These are phyloP conservation scores for Hydrozoanthus gracilis DNA, from an alignment of 92 coral and sea anemone genomes.

Conservation along the genomic window DNA sequence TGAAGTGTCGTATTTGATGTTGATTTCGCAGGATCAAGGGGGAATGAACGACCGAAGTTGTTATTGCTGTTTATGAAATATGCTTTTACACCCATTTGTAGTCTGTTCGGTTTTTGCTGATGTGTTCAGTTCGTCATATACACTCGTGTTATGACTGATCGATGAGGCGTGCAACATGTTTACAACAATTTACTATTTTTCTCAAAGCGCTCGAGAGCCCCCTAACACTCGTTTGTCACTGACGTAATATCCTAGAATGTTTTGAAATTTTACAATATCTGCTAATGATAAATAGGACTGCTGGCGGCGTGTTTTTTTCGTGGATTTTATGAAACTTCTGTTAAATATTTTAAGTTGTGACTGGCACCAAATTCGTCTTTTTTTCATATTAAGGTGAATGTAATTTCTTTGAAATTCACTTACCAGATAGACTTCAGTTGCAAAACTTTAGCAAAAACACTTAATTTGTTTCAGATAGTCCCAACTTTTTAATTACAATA, in stretches of 20 bases:
- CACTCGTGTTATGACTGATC: constrained; percentile 12
- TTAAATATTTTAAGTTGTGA: not conserved
- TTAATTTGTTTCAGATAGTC: not conserved
- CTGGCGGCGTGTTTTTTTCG: not conserved
- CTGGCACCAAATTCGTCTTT: not conserved
- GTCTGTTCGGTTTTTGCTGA: too few species aligned
- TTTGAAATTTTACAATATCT: not conserved
- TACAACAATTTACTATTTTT: constrained; percentile 35
- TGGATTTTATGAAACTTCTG: not conserved
- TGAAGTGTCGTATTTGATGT: constrained; percentile 5
- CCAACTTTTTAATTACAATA: not conserved
- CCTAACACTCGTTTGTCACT: constrained; percentile 12
- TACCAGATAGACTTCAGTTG: not conserved
- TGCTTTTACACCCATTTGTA: constrained; percentile 20
- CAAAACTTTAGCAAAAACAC: not conserved
- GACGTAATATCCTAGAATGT: constrained; percentile 11
- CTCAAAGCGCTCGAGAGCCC: constrained; percentile 26
- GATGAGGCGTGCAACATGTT: constrained; percentile 43
- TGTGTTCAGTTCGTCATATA: not conserved
- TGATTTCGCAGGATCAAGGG: constrained; percentile 3
- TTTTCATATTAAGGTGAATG: not conserved
- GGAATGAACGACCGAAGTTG: not conserved
- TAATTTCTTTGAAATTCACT: not conserved
- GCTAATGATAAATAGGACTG: not conserved
- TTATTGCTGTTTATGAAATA: constrained; percentile 13